Evolutionary conservation across 2,113 vertebrate genomes (phyloP).

Genomic region (Pomatostomus ruficeps): DNA sequence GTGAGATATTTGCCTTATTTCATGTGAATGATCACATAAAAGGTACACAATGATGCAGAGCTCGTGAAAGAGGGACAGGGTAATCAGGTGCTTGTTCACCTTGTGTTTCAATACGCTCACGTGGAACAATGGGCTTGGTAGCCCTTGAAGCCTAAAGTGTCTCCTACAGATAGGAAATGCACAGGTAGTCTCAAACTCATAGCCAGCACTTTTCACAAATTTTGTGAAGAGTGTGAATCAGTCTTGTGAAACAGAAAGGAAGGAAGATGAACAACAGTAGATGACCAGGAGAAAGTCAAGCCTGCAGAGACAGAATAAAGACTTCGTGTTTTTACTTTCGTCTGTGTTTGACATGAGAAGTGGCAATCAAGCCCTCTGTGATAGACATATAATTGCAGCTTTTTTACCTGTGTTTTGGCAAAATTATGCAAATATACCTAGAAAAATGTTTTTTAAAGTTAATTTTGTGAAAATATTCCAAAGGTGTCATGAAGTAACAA

Average conservation of each 20-base stretch:
- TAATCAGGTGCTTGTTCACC: not conserved
- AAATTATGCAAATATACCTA: not conserved
- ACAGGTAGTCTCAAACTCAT: not conserved
- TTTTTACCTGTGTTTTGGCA: not conserved
- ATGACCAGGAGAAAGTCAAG: not conserved
- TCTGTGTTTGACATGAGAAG: not conserved
- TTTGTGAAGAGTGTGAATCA: not conserved
- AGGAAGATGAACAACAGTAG: not conserved
- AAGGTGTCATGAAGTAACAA: not conserved
- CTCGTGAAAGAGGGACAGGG: not conserved
- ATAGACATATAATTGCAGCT: not conserved
- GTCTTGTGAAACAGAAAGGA: not conserved
- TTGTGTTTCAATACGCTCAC: not conserved
- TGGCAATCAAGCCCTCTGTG: not conserved
- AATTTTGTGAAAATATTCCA: not conserved
- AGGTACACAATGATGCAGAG: not conserved
- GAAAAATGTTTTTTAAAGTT: not conserved
- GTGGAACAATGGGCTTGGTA: not conserved
- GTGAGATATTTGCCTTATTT: not conserved
- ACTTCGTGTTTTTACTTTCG: not conserved
- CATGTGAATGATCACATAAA: not conserved
- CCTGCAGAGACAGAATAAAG: not conserved
- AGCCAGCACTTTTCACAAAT: not conserved
- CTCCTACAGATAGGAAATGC: not conserved
- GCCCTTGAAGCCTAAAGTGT: not conserved